Evolutionary conservation across 64 coral and sea anemone genomes (phyloP), one percentile per base, ranked within the genome.

Genomic region (Montipora capricornis): DNA sequence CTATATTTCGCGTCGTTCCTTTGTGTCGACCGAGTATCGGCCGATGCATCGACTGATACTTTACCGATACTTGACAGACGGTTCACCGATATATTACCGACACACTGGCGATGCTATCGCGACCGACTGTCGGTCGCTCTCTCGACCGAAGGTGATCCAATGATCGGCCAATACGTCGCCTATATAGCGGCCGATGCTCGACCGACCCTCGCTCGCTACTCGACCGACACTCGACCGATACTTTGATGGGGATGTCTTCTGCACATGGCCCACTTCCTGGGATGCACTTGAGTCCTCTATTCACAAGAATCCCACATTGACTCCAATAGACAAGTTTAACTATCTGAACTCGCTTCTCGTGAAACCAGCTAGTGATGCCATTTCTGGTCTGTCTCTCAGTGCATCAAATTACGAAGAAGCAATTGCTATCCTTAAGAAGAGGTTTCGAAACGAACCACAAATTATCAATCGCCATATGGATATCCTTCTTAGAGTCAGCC

Each of bases 251-350:
- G 80, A 93, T 49, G 20, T 29, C 26, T 29, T 84, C 5, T 93
- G 85, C 19, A 81, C 85, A 55, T 96, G 95, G 87, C 52, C 60
- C 44, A 44, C 90, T n/a, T 96, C 93, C 75, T 96, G 95, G 95
- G 87, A 93, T 49, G 19, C 79, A 76, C 90, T 92, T 74, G 86
- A 96, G 68, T 60, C 90, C 1, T 92, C 90, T 2, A 71, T 96
- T 46, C 60, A 96, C 62, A 92, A 84, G 15, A 89, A 92, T n/a
- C 9, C 73, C 3, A 17, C 6, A 20, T 60, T 96, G 16, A 55
- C 87, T 47, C 20, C 87, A 17, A 90, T 90, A 48, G 87, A 96
- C 15, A 93, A 90, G 17, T 96, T 93, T 37, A 89, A 89, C 51
- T 96, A 96, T 49, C 53, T 93, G 59, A 92, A 90, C 11, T 96